phyloP scores from a whole-genome alignment of 2,888 invertebrate genomes.

The Synanthedon tipuliformis region DNA sequence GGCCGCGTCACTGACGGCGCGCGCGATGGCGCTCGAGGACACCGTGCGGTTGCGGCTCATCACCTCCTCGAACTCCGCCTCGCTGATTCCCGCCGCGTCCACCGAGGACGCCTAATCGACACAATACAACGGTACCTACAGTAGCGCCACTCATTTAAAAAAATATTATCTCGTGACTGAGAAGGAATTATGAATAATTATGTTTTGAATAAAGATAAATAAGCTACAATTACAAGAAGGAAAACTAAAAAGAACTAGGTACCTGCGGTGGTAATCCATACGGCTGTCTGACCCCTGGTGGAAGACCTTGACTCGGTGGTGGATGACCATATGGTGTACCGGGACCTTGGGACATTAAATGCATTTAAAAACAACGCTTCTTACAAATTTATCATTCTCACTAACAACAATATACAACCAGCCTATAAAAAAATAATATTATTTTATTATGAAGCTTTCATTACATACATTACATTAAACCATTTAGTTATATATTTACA shows the following conservation, averaged over 20 bases:
- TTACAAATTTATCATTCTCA: too few relatives aligned
- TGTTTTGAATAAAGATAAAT: too few relatives aligned
- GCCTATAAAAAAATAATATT: too few relatives aligned
- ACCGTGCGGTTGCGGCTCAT: conserved; percentile 98
- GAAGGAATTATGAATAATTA: not conserved
- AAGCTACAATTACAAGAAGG: too few relatives aligned
- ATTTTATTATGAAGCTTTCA: too few relatives aligned
- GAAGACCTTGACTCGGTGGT: conserved; percentile 77
- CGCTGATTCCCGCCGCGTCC: conserved; percentile 70
- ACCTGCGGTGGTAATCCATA: conserved; percentile 74
- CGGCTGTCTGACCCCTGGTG: conserved; percentile 56
- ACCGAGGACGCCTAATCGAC: conserved; percentile 16
- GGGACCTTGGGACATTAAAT: conserved; percentile 35
- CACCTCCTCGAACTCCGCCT: conserved; percentile 98
- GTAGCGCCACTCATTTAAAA: too few relatives aligned
- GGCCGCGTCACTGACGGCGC: conserved; percentile 97
- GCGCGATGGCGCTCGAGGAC: conserved; percentile 95
- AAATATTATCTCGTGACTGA: too few relatives aligned
- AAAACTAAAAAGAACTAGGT: conserved; percentile 1
- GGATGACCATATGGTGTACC: conserved; percentile 77
- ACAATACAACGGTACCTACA: too few relatives aligned
- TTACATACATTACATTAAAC: too few relatives aligned
- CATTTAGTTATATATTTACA: too few relatives aligned
- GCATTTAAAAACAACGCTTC: too few relatives aligned
- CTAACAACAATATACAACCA: too few relatives aligned